phyloP scores from a whole-genome alignment of 2,888 invertebrate species.

The Agrotis clavis region DNA sequence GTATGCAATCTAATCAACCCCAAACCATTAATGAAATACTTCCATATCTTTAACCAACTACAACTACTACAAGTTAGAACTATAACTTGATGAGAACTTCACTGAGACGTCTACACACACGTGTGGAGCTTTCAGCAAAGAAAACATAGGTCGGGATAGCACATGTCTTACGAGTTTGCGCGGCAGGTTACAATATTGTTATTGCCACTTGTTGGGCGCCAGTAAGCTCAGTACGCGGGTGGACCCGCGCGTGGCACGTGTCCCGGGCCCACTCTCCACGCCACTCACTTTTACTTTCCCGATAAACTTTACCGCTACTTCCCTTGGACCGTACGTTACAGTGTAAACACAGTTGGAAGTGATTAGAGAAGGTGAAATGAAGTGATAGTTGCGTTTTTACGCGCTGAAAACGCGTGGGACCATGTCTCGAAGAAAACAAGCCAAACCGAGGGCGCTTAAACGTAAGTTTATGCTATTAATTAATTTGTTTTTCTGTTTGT shows the following conservation, averaged over 20 bases:
- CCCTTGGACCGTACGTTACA: constrained; percentile 15
- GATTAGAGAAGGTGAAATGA: constrained; percentile 52
- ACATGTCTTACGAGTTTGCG: constrained; percentile 86
- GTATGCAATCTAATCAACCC: not conserved
- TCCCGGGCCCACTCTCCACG: constrained; percentile 60
- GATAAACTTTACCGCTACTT: constrained; percentile 79
- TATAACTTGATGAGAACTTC: not conserved
- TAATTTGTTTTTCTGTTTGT: not conserved
- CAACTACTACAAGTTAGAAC: not conserved
- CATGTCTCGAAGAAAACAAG: constrained; percentile 93
- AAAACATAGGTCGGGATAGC: constrained; percentile 64
- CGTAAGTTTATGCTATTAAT: constrained; percentile 88
- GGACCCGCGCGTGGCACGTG: constrained; percentile 82
- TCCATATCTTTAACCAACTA: not conserved
- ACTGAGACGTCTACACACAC: not conserved
- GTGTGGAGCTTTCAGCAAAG: constrained; percentile 44
- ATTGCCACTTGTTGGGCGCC: constrained; percentile 91
- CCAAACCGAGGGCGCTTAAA: constrained; percentile 93
- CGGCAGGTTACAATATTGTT: constrained; percentile 85
- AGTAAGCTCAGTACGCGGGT: constrained; percentile 87
- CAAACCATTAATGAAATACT: too few relatives aligned
- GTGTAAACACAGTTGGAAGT: constrained; percentile 57
- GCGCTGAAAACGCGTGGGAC: constrained; percentile 70
- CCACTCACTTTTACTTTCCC: constrained; percentile 70
- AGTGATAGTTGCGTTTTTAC: constrained; percentile 41